A percentile compares a stretch with the other conserved stretches of the same genome.
These are phyloP conservation scores for Papilio gigon DNA, from an alignment of 2,888 invertebrate species.

Conservation along the genomic window DNA sequence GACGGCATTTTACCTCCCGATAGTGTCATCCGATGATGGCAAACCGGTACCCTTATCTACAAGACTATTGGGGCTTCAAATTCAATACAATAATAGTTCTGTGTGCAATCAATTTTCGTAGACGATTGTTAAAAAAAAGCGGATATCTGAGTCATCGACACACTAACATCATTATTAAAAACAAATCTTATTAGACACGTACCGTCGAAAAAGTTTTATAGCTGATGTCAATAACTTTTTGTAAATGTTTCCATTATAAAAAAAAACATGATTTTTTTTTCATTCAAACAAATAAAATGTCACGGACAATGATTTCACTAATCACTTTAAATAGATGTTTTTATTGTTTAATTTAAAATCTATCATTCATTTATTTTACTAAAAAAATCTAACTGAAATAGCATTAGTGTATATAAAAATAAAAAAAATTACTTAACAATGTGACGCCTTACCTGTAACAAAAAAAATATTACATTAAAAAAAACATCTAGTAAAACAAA, in stretches of 20 bases:
- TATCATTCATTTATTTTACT: too few species aligned
- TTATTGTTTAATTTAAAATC: not conserved
- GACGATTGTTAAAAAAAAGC: not conserved
- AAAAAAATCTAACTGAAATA: too few species aligned
- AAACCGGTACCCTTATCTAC: too few species aligned
- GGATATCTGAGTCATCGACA: not conserved
- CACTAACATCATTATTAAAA: constrained; percentile 1
- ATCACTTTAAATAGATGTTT: not conserved
- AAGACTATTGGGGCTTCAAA: too few species aligned
- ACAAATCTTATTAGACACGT: constrained; percentile 7
- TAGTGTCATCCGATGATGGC: too few species aligned
- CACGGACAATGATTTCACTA: constrained; percentile 2
- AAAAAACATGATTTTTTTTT: too few species aligned
- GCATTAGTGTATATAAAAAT: too few species aligned
- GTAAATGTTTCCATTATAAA: too few species aligned
- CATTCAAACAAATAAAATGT: constrained; percentile 6
- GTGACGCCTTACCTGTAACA: constrained; percentile 34
- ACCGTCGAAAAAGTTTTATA: constrained; percentile 4
- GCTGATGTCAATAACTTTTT: not conserved
- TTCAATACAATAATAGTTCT: not conserved
- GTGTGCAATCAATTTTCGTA: not conserved
- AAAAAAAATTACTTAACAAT: not conserved
- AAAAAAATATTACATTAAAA: constrained; percentile 16
- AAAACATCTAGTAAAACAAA: not conserved
- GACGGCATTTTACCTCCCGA: too few species aligned